These are phyloP conservation scores for Pseudorasbora parva DNA, from an alignment of 2,113 vertebrate genomes.

Conservation along the genomic window DNA sequence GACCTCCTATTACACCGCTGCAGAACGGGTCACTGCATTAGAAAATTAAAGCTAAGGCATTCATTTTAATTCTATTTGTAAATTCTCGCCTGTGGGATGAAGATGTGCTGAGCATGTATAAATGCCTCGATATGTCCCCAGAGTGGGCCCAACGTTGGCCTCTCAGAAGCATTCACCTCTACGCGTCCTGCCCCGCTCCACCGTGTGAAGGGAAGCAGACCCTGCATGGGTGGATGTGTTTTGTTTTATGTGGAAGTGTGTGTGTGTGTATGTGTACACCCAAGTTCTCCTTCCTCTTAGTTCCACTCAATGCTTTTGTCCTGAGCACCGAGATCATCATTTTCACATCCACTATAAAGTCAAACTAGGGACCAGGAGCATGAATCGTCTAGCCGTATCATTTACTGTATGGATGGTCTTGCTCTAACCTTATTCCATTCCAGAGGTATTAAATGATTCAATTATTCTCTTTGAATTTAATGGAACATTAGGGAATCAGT, in stretches of 20 bases:
- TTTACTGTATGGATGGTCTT: conserved; percentile 40
- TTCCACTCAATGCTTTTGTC: conserved; percentile 49
- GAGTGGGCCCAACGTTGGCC: conserved; percentile 53
- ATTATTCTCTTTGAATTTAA: conserved; percentile 60
- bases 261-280: neutral
- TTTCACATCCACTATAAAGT: conserved; percentile 36
- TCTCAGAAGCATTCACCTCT: conserved; percentile 65
- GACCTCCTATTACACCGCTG: conserved; percentile 83
- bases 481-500: conserved; percentile 60
- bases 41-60: conserved; percentile 88
- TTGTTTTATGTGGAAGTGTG: neutral
- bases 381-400: conserved; percentile 51
- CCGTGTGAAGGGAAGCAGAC: conserved; percentile 42
- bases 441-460: conserved; percentile 60
- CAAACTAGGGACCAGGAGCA: conserved; percentile 41
- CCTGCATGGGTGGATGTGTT: conserved; percentile 26
- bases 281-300: conserved; percentile 28
- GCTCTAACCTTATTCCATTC: conserved; percentile 50
- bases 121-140: conserved; percentile 55
- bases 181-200: conserved; percentile 49
- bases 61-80: conserved; percentile 87
- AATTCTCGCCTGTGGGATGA: conserved; percentile 78
- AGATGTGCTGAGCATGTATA: conserved; percentile 73
- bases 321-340: conserved; percentile 22
- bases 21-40: conserved; percentile 88